Evolutionary conservation across 2,888 invertebrate genomes (phyloP).

Genomic region (Gymnocheta viridis): DNA sequence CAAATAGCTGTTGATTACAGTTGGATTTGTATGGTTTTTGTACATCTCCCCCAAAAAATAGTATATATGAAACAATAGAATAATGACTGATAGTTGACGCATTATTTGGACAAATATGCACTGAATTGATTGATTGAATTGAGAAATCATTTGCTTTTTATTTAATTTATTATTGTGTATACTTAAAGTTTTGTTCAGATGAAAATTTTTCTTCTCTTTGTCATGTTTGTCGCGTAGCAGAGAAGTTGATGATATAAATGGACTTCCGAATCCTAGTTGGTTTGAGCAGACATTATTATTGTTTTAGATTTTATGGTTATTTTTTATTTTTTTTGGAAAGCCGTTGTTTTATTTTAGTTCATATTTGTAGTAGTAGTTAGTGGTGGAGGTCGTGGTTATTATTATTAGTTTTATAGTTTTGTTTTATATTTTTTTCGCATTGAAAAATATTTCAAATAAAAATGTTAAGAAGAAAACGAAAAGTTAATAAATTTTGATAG

Average conservation of each 20-base stretch:
- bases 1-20: conserved; percentile 46
- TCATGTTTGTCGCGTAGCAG: conserved; percentile 80
- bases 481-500: conserved; percentile 56
- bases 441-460: conserved; percentile 51
- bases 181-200: conserved; percentile 81
- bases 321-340: conserved; percentile 46
- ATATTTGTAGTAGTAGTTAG: conserved; percentile 35
- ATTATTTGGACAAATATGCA: conserved; percentile 59
- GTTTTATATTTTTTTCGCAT: conserved; percentile 37
- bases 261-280: conserved; percentile 81
- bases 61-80: conserved; percentile 47
- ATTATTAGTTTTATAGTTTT: conserved; percentile 30
- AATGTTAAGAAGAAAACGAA: conserved; percentile 50
- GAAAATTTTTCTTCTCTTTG: conserved; percentile 81
- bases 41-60: conserved; percentile 59
- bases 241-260: conserved; percentile 79
- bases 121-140: conserved; percentile 58
- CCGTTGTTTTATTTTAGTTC: conserved; percentile 57
- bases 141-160: conserved; percentile 61
- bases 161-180: conserved; percentile 73
- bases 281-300: conserved; percentile 44
- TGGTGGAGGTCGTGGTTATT: conserved; percentile 60
- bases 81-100: conserved; percentile 61
- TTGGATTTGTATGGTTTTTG: conserved; percentile 32
- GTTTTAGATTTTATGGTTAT: conserved; percentile 31